Evolutionary conservation across 1,140 invertebrate species (phyloP), one percentile per base, ranked within the genome.

Genomic region (Zaprionus davidi): DNA sequence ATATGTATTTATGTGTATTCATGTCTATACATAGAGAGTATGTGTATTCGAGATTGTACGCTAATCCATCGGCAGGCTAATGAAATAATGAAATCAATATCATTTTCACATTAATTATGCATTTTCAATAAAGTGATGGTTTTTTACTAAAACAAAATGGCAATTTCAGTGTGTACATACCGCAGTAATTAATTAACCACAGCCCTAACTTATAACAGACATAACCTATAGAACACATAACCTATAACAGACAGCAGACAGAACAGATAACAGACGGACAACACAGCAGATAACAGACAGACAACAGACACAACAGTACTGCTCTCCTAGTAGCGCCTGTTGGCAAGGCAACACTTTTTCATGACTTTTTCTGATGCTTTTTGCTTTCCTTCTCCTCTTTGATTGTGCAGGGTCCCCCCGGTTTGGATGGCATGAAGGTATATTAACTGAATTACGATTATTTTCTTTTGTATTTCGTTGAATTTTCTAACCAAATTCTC

Each of bases 351-450:
- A 66, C 31, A 41, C 4, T 56, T 44, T 63, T 56, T 28, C 34
- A n/a, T 1, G 46, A 51, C 46, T 36, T 34, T 28, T 20, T 71
- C 56, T 64, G 59, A 63, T 53, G 69, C 81, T 82, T 79, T 83
- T 74, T 60, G 66, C 71, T 69, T 38, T 63, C 72, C 68, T 74
- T 82, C 66, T 65, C 60, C 20, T 93, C 93, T 94, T 76, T 62
- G 71, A 68, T 71, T 53, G 74, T 76, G 90, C 93, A 96, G 96
- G 96, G 96, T 74, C 95, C 95, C 36, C 95, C 95, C 51, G 95
- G 95, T 72, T 93, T 96, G 80, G 95, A 96, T 93, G 95, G 95
- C 91, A 96, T 96, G 94, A 96, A 96, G 95, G 95, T 96, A 94
- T 93, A 64, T 68, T 71, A 81, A 68, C 57, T 59, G 51, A 28